Evolutionary conservation across 2,797 vertebrate genomes (phyloP).

Genomic region (Florisuga fusca): DNA sequence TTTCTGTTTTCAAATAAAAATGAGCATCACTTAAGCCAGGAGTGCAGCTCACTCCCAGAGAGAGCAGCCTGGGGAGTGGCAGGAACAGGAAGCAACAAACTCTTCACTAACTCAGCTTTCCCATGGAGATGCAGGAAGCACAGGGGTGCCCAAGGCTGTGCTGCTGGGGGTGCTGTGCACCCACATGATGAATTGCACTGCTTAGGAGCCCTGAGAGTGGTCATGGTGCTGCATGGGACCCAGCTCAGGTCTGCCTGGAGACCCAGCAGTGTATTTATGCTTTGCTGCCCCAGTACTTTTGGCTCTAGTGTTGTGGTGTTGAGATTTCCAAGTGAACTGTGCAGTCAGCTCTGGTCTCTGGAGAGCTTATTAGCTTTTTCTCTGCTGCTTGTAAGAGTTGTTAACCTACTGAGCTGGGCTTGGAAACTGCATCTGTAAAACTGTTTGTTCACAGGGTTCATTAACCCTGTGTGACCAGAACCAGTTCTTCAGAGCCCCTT

Average conservation of each 20-base stretch:
- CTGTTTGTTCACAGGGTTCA: not conserved
- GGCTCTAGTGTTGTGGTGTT: not conserved
- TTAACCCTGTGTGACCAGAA: not conserved
- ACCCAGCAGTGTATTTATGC: not conserved
- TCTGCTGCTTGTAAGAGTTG: not conserved
- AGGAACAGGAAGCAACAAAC: not conserved
- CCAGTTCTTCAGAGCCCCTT: not conserved
- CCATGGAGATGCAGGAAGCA: not conserved
- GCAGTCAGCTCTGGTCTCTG: not conserved
- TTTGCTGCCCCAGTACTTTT: not conserved
- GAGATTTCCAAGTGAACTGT: not conserved
- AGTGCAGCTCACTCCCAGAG: not conserved
- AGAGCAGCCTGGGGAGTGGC: not conserved
- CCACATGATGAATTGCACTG: rapidly evolving
- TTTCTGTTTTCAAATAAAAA: not conserved
- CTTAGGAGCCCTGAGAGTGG: not conserved
- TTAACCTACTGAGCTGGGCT: not conserved
- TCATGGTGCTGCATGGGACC: not conserved
- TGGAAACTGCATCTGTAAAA: not conserved
- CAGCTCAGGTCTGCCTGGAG: not conserved
- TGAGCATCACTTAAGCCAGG: not conserved
- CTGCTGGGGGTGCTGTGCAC: not conserved
- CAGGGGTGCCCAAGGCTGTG: not conserved
- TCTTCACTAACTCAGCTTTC: not conserved
- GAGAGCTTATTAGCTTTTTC: constrained; percentile 34